phyloP scores from a whole-genome alignment of 2,888 invertebrate genomes.

The Xestia xanthographa region DNA sequence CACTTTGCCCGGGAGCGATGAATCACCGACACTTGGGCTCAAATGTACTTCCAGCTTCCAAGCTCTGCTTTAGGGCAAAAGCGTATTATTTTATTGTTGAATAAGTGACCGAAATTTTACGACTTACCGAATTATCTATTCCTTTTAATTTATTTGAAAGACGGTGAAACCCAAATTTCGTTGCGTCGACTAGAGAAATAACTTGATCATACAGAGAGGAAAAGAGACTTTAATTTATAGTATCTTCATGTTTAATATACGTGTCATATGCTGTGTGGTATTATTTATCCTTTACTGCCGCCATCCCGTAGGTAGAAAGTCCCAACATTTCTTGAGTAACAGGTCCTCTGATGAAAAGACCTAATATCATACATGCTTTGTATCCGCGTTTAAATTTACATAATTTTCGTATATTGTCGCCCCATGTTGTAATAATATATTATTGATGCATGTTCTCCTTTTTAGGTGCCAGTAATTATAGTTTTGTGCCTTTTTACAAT shows the following conservation, averaged over 20 bases:
- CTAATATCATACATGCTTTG: background rate
- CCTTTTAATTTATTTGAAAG: background rate
- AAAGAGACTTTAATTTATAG: background rate
- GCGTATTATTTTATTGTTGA: constrained; percentile 29
- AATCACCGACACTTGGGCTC: constrained; percentile 37
- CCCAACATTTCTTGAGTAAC: background rate
- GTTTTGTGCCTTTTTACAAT: too few species aligned
- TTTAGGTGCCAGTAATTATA: constrained; percentile 13
- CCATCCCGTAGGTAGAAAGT: background rate
- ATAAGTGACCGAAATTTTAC: background rate
- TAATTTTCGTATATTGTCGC: constrained; percentile 14
- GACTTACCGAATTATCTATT: background rate
- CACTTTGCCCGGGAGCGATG: constrained; percentile 45
- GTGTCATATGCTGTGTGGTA: background rate
- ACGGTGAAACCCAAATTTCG: background rate
- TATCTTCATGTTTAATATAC: background rate
- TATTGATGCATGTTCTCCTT: constrained; percentile 14
- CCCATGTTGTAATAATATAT: background rate
- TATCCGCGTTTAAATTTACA: background rate
- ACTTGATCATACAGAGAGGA: background rate
- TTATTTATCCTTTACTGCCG: constrained; percentile 10
- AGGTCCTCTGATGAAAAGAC: background rate
- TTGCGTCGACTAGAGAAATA: background rate
- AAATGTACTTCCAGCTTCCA: constrained; percentile 50
- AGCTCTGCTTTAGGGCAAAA: constrained; percentile 8